Evolutionary conservation across 1,140 invertebrate genomes (phyloP), one percentile per base, ranked within the genome.

Genomic region (Thaumetopoea pityocampa): DNA sequence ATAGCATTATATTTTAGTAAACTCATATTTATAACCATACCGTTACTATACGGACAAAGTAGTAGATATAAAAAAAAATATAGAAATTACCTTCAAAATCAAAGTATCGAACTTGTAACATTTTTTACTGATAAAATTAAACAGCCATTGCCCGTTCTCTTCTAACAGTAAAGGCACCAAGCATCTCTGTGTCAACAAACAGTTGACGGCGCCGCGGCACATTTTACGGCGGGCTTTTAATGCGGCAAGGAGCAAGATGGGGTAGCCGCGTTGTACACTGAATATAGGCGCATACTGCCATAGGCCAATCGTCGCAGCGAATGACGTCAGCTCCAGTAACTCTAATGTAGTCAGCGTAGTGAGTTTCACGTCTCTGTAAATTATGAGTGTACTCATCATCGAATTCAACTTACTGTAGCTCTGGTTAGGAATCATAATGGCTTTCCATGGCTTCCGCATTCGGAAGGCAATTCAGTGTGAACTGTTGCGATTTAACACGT

Each of bases 81-180:
- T 7, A 5, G 7, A 44, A 48, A 26, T 47, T 36, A 80, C 79
- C 65, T 79, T 80, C 20, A 83, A 60, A 49, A 80, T 57, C 1
- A 42, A 51, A 0, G 64, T 79, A 24, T 83, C 79, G 24, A 83
- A 76, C 10, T 61, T 57, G 3, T 64, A 45, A 41, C 72, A 78
- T 8, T 79, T 74, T 6, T 68, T 70, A 1, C 42, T 53, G 7
- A 80, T 67, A 38, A 70, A 79, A 40, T 80, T 67, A 36, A 83
- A 78, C 0, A 83, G 50, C 73, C 73, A 80, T 8, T 80, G 72
- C 16, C 62, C 67, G 40, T 79, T 71, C 47, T 80, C 67, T 41
- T 79, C 70, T n/a, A 83, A 37, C 8, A 83, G 38, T 14, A 77
- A 49, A 0, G 76, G 67, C 5, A 83, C 63, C 0, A 83, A 42